Evolutionary conservation across 1,140 invertebrate species (phyloP).

Genomic region (Orussus abietinus): DNA sequence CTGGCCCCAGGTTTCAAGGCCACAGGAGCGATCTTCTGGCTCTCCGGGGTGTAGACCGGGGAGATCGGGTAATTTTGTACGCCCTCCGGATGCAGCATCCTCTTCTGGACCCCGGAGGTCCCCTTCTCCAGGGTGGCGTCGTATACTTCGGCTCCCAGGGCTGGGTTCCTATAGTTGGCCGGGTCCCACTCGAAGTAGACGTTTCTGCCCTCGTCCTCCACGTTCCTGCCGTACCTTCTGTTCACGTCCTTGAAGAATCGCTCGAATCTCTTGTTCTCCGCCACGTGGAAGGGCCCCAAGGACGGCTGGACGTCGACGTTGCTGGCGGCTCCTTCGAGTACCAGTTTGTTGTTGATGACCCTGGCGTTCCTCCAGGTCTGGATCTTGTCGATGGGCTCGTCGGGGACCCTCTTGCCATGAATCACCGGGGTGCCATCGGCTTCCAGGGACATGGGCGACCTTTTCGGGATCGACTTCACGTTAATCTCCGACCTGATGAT

Average conservation of each 20-base stretch:
- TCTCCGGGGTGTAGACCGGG: conserved; percentile 56
- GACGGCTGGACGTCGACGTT: conserved; percentile 8
- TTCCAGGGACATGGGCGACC: conserved; percentile 51
- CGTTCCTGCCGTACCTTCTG: conserved; percentile 39
- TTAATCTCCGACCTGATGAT: conserved; percentile 58
- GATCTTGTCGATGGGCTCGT: conserved; percentile 72
- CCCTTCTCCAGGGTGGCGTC: conserved; percentile 35
- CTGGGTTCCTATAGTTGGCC: conserved; percentile 34
- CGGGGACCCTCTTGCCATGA: conserved; percentile 74
- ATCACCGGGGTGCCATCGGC: conserved; percentile 73
- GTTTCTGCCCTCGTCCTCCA: conserved; percentile 29
- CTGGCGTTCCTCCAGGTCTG: conserved; percentile 81
- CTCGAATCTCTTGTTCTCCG: conserved; percentile 34
- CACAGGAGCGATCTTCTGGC: conserved; percentile 45
- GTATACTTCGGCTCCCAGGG: conserved; percentile 37
- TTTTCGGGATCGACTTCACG: conserved; percentile 35
- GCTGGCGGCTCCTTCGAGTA: conserved; percentile 45
- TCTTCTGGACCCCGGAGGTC: conserved; percentile 58
- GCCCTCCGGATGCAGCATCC: conserved; percentile 66
- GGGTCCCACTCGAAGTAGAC: conserved; percentile 44
- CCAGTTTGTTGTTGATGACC: conserved; percentile 75
- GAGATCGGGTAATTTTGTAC: conserved; percentile 62
- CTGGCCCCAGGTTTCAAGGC: conserved; percentile 65
- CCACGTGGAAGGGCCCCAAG: conserved; percentile 7
- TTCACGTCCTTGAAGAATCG: conserved; percentile 43